Base-by-base conservation (phyloP, 2,888 invertebrate species). In the Girardia tigrina region DNA sequence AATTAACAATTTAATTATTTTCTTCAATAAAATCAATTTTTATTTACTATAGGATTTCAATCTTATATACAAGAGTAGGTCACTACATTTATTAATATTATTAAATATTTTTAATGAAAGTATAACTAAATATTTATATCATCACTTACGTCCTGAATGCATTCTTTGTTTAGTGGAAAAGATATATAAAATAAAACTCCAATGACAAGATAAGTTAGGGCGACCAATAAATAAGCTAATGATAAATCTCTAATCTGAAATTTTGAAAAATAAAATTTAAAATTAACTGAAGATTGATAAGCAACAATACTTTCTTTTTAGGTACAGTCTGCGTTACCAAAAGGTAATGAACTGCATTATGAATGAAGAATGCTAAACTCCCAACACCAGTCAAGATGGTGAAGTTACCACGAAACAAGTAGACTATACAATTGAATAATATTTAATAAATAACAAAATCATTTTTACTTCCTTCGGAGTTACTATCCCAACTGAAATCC, bases 141-240 rank as follows among this genome's bases (percentile, higher is more conserved):
- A n/a, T n/a, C n/a, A 28, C 91, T 90, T 86, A 93, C 93, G 85
- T 93, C 93, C 87, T 90, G 89, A 78, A 94, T 91, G 82, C 93
- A 93, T 0, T 87, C 85, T 84, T 94, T 92, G n/a, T 88, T 87
- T 69, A 91, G 84, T 0, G 93, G 93, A 82, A 93, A 94, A 74
- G 89, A 88, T 26, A 90, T 84, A 84, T 90, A 94, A 84, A 93
- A 92, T 0, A 89, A 85, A 0, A 88, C 87, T 2, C 92, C 93
- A 75, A 93, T 89, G 78, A 90, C 85, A 0, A 90, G 85, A 82
- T 94, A 94, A 0, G 93, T 93, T 16, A 89, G 79, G 0, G 90
- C 89, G 0, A 92, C 91, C 78, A 93, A 85, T 14, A 88, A 79
- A 81, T 90, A 94, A 0, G 92, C 92, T 81, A 92, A 89, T 2